A percentile compares a stretch with the other conserved stretches of the same genome.
These are phyloP conservation scores for Drosophila cardini DNA, from an alignment of 1,140 invertebrate species.

Conservation along the genomic window DNA sequence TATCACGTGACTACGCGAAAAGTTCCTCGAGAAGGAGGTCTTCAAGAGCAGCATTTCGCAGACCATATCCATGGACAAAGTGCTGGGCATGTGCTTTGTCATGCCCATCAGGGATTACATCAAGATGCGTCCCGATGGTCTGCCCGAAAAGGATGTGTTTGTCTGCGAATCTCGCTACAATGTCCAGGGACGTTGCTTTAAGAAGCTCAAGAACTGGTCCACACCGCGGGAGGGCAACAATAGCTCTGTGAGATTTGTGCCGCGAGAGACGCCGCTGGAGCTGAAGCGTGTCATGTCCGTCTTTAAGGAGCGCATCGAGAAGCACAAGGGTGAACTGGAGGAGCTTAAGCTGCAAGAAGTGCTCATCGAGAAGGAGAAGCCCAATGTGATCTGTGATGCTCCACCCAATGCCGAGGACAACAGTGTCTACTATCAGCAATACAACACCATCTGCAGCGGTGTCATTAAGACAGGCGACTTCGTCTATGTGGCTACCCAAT, in stretches of 20 bases:
- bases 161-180: slow-evolving; percentile 98
- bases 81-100: slow-evolving; percentile 96
- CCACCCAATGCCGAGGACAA: slow-evolving; percentile 88
- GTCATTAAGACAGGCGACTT: slow-evolving; percentile 96
- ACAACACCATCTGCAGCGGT: slow-evolving; percentile 92
- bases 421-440: slow-evolving; percentile 96
- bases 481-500: slow-evolving; percentile 95
- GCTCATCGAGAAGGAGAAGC: slow-evolving; percentile 91
- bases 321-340: slow-evolving; percentile 95
- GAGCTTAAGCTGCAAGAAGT: slow-evolving; percentile 93
- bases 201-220: slow-evolving; percentile 97
- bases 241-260: slow-evolving; percentile 88
- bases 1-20: slow-evolving; percentile 96
- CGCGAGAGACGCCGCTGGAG: slow-evolving; percentile 90
- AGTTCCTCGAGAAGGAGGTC: slow-evolving; percentile 97
- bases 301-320: slow-evolving; percentile 95
- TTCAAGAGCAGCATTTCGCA: slow-evolving; percentile 94
- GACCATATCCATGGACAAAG: slow-evolving; percentile 93
- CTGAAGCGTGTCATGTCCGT: slow-evolving; percentile 96
- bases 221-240: slow-evolving; percentile 80
- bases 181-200: slow-evolving; percentile 93
- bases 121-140: slow-evolving; percentile 93
- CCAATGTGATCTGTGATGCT: slow-evolving; percentile 88
- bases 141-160: slow-evolving; percentile 97
- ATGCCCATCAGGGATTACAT: slow-evolving; percentile 98